Base-by-base conservation (phyloP, 2,888 invertebrate species). In the Megamerina dolium region DNA sequence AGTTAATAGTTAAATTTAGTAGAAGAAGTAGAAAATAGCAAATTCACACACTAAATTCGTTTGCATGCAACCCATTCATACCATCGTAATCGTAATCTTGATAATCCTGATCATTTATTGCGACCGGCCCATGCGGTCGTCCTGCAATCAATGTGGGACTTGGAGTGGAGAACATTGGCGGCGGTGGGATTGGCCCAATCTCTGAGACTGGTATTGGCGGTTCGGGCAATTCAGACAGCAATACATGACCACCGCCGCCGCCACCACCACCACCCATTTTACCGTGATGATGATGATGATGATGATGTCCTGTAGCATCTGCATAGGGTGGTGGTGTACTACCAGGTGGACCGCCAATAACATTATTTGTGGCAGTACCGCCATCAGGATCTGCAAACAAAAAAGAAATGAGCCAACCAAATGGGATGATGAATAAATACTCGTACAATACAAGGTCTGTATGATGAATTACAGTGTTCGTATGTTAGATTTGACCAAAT, bases 151-250 rank as follows among this genome's bases (percentile, higher is more conserved):
- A 74, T 52, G 77, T 78, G 53, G 85, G 87, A 72, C 85, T 87
- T 54, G 87, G 87, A 60, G 90, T 89, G 73, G 89, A 89, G 79
- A 93, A 92, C 92, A 93, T 93, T 56, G 92, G 92, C 63, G 92
- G 92, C 61, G 92, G 92, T 63, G 89, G 88, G 71, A 89, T 89
- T 55, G 91, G 92, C 51, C 92, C 92, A 72, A 93, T 92, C 66
- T 93, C 92, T 54, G 90, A 89, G 53, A 92, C 75, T 43, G 90
- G 89, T 65, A 92, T 91, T 57, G 91, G 91, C 55, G 91, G 91
- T 74, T 91, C 91, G 55, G 91, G 91, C 67, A 91, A 77, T 69
- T 90, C 89, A 57, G 87, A 87, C 60, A 90, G 77, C 77, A 86
- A 80, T 63, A 88, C 78, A 55, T 76, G 77, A 55, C 76, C 76